Evolutionary conservation across 1,140 invertebrate species (phyloP), one percentile per base, ranked within the genome.

Genomic region (Macrostomum lignano): DNA sequence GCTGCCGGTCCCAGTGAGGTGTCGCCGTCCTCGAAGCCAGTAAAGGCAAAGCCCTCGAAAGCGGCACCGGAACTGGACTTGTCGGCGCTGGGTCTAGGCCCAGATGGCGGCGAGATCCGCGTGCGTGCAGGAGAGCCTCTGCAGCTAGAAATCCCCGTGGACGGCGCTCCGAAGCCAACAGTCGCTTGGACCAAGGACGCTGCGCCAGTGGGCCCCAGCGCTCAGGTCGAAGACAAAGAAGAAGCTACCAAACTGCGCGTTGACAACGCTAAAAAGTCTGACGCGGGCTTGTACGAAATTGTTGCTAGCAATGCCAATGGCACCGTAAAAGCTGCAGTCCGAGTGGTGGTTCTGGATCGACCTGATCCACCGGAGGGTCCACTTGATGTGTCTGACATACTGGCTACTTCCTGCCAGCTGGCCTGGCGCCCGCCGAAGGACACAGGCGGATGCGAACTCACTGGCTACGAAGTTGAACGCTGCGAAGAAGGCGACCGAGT

Each of bases 41-140:
- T 93, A 40, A 70, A 68, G 40, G 82, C 84, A 1, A 73, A 74
- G 19, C 32, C 32, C 3, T 25, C 14, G 7, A 28, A 28, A 28
- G 26, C n/a, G 60, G 78, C 78, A 46, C 88, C 88, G 7, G 82
- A 79, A 57, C 57, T 96, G 10, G 71, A 73, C 51, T 59, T 94
- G 37, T 77, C 84, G 55, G 70, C 68, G 39, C 62, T 96, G 17
- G 51, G 52, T 13, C 23, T 24, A 6, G 7, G 13, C 26, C n/a
- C n/a, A n/a, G 15, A 11, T 9, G 81, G 81, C 31, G 75, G 73
- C 44, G 81, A 77, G 49, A 73, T 96, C 44, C 76, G 86, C 47
- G 82, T 98, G 2, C 68, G 79, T 19, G 88, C 84, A 46, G 88
- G 91, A 38, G 86, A 96, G 59, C 84, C 86, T 3, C 72, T 96